A percentile compares a stretch with the other conserved stretches of the same genome.
These are phyloP conservation scores for Excalfactoria chinensis DNA, from an alignment of 2,113 vertebrate species.

Conservation along the genomic window DNA sequence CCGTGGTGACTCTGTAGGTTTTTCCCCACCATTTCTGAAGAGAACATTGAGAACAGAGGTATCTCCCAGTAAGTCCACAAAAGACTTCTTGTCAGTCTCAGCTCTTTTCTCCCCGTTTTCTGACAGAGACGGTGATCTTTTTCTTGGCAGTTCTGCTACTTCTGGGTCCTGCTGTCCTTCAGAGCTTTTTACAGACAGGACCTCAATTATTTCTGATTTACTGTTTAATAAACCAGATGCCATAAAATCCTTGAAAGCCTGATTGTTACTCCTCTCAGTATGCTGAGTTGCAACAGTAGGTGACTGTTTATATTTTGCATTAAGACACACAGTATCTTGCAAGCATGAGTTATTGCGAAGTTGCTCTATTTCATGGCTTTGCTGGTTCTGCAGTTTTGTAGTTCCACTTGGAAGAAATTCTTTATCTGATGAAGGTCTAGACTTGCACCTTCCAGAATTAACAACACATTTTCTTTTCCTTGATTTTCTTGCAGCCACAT, in stretches of 20 bases:
- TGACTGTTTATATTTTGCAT: slow-evolving; percentile 39
- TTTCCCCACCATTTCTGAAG: slow-evolving; percentile 79
- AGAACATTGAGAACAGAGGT: slow-evolving; percentile 91
- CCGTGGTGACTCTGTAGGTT: slow-evolving; percentile 12
- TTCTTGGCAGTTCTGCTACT: slow-evolving; percentile 11
- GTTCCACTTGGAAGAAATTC: background rate
- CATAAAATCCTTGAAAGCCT: slow-evolving; percentile 11
- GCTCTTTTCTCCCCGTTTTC: slow-evolving; percentile 43
- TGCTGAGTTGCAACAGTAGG: background rate
- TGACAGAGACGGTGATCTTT: slow-evolving; percentile 28
- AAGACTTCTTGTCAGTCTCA: slow-evolving; percentile 47
- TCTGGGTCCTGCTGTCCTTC: slow-evolving; percentile 24
- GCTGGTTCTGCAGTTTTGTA: background rate
- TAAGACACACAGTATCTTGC: slow-evolving; percentile 7
- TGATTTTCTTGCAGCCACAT: background rate
- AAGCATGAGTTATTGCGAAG: slow-evolving; percentile 7
- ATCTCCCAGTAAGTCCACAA: slow-evolving; percentile 89
- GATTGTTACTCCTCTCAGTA: slow-evolving; percentile 35
- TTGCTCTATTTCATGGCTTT: background rate
- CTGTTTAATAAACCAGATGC: slow-evolving; percentile 28
- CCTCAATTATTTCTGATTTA: slow-evolving; percentile 48
- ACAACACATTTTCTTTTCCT: slow-evolving; percentile 26
- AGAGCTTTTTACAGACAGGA: slow-evolving; percentile 2
- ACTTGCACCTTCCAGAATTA: slow-evolving; percentile 14
- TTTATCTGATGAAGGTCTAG: slow-evolving; percentile 25